Evolutionary conservation across 1,140 invertebrate species (phyloP).

Genomic region (Neodiprion virginianus): DNA sequence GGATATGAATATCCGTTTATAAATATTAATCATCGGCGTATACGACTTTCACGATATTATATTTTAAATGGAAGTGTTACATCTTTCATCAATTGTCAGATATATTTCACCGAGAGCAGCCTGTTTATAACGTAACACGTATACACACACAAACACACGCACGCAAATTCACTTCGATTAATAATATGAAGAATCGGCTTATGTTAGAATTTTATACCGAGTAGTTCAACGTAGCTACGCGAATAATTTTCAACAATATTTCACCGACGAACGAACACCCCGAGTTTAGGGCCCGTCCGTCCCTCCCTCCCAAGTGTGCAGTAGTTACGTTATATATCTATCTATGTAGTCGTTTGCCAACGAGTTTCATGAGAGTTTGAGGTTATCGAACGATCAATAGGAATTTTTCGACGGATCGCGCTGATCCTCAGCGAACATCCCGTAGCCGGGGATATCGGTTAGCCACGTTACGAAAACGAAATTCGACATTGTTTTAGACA

Average conservation of each 20-base stretch:
- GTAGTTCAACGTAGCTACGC: too few species aligned
- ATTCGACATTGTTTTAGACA: neutral
- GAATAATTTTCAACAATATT: neutral
- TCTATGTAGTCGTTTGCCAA: neutral
- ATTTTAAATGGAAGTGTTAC: too few species aligned
- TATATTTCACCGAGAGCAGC: too few species aligned
- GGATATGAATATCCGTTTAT: too few species aligned
- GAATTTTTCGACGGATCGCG: slow-evolving; percentile 11
- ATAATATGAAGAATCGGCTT: too few species aligned
- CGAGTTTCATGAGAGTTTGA: slow-evolving; percentile 9
- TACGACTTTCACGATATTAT: too few species aligned
- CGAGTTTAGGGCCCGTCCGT: neutral
- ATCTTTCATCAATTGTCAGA: too few species aligned
- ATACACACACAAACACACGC: too few species aligned
- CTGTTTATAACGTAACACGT: too few species aligned
- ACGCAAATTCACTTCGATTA: too few species aligned
- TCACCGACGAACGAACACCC: neutral
- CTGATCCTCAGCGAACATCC: neutral
- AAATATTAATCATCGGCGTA: too few species aligned
- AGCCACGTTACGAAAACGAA: slow-evolving; percentile 6
- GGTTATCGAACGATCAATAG: slow-evolving; percentile 12
- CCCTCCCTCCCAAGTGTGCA: neutral
- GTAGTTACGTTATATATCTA: neutral
- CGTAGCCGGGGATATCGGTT: slow-evolving; percentile 9
- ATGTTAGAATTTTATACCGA: too few species aligned